phyloP scores from a whole-genome alignment of 1,140 invertebrate genomes.

The Lucilia sericata region DNA sequence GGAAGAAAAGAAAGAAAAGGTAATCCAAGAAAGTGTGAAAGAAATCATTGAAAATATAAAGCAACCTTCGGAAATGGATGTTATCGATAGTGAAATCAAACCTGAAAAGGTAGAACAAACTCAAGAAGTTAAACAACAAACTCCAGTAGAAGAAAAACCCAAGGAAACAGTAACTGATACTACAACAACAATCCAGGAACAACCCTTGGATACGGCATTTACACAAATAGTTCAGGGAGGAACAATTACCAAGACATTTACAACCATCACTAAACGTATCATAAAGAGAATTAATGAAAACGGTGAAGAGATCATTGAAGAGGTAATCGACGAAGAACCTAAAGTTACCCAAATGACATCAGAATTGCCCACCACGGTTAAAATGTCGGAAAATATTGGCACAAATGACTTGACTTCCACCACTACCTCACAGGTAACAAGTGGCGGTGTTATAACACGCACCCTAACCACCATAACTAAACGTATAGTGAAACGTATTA shows the following conservation, averaged over 20 bases:
- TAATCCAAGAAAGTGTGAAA: too few relatives aligned
- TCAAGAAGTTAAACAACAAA: neutral
- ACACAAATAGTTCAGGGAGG: slow-evolving; percentile 51
- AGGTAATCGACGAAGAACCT: slow-evolving; percentile 59
- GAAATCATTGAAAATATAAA: neutral
- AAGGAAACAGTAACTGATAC: neutral
- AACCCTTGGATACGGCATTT: neutral
- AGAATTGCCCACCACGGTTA: slow-evolving; percentile 50
- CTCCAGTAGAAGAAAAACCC: neutral
- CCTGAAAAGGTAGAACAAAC: neutral
- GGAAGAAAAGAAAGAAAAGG: too few relatives aligned
- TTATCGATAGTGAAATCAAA: neutral
- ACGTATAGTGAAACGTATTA: slow-evolving; percentile 22
- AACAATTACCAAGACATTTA: slow-evolving; percentile 61
- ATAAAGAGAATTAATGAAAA: slow-evolving; percentile 60
- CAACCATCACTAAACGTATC: slow-evolving; percentile 63
- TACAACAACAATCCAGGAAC: neutral
- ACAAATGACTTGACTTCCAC: neutral
- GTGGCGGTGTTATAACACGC: neutral
- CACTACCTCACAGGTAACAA: neutral
- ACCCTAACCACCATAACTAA: slow-evolving; percentile 16
- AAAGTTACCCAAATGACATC: slow-evolving; percentile 56
- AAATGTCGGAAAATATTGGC: neutral
- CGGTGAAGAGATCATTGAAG: slow-evolving; percentile 61
- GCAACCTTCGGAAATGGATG: neutral